Evolutionary conservation across 2,888 invertebrate genomes (phyloP), one percentile per base, ranked within the genome.

Genomic region (Netelia inedita): DNA sequence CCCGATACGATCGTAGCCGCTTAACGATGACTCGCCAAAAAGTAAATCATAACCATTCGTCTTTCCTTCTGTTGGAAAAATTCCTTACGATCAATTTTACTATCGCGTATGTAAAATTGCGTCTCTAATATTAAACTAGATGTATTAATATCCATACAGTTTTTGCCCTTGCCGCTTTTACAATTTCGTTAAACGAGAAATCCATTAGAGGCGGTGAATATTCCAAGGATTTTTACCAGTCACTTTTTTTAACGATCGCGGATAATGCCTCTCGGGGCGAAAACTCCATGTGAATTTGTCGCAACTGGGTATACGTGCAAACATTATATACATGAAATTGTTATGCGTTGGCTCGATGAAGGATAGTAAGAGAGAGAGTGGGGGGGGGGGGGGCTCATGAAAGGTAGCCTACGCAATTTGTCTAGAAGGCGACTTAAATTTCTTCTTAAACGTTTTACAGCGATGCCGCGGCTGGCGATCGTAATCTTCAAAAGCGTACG

Each of bases 181-280:
- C 1, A 53, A n/a, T 53, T 74, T 10, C 19, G 50, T 50, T 23
- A 43, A 8, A 57, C 59, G 10, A 8, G 16, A 74, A 41, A 71
- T 50, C 28, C 50, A 50, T 68, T 28, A 28, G 0, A 35, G 21
- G 28, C 43, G 43, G 63, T 6, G 68, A 28, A 41, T 61, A 61
- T 53, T 61, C 43, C 1, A n/a, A 21, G 10, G 11, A 53, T 74
- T 68, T 35, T 75, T 21, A 21, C 53, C 21, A 81, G 61, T 81
- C 74, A 68, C 50, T 61, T 41, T 53, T 74, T 41, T 9, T 81
- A 79, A 79, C 46, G 68, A 81, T 74, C 50, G 50, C 41, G n/a
- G 28, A 21, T 16, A 50, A 73, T 73, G 28, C 43, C 55, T 50
- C 21, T 50, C 1, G 10, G 43, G 35, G 5, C 10, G 21, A 66